Conservation (phyloP, 2,797 vertebrate species). For the Sciurus vulgaris region DNA sequence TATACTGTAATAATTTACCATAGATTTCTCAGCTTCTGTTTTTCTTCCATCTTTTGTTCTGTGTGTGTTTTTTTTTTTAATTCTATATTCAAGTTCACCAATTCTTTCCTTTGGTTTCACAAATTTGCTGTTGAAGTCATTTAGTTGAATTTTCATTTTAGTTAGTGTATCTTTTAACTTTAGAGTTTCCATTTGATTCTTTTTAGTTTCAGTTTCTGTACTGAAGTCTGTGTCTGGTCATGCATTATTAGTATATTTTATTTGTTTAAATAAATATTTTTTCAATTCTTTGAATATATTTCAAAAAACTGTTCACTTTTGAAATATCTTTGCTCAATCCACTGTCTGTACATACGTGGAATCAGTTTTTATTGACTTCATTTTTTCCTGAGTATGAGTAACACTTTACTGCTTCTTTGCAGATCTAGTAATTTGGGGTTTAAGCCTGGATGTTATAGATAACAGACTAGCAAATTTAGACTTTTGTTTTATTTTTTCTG, state of each 20-base stretch:
- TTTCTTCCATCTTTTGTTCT: not conserved
- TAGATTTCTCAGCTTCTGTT: not conserved
- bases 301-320: not conserved
- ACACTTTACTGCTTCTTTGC: not conserved
- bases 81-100: not conserved
- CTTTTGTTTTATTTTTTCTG: not conserved
- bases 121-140: not conserved
- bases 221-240: not conserved
- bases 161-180: not conserved
- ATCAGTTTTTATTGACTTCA: not conserved
- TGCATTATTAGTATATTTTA: not conserved
- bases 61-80: not conserved
- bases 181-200: not conserved
- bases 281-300: not conserved
- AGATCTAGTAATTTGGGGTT: not conserved
- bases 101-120: not conserved
- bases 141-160: not conserved
- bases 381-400: not conserved
- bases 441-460: not conserved
- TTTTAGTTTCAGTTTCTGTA: not conserved
- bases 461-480: not conserved
- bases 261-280: not conserved
- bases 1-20: not conserved
- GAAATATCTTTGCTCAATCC: not conserved
- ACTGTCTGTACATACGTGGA: not conserved